These are phyloP conservation scores for Drosophila lacertosa DNA, from an alignment of 1,140 invertebrate species.

Conservation along the genomic window DNA sequence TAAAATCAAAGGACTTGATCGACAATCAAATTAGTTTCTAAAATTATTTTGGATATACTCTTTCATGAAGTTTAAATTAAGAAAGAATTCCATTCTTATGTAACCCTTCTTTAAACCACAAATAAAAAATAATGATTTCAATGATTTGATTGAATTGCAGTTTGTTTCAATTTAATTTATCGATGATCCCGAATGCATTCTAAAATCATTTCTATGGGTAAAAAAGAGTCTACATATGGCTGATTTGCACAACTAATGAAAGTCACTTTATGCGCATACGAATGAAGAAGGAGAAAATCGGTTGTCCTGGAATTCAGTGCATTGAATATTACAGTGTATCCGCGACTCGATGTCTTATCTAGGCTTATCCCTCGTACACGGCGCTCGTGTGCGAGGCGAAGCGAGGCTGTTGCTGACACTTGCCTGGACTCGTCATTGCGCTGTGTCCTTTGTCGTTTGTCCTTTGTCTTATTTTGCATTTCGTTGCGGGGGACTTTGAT, in stretches of 20 bases:
- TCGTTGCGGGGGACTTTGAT: constrained; percentile 56
- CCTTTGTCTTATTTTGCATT: constrained; percentile 75
- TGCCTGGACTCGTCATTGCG: constrained; percentile 12
- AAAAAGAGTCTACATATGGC: not conserved
- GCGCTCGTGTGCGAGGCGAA: not conserved
- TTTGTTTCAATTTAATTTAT: too few relatives aligned
- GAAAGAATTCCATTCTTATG: too few relatives aligned
- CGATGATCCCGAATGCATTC: too few relatives aligned
- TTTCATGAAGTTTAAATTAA: too few relatives aligned
- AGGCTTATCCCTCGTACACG: constrained; percentile 18
- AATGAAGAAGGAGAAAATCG: not conserved
- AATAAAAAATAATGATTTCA: too few relatives aligned
- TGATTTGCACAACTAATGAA: not conserved
- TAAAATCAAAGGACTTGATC: too few relatives aligned
- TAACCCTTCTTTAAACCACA: too few relatives aligned
- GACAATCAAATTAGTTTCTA: too few relatives aligned
- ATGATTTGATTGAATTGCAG: too few relatives aligned
- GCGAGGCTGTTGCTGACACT: constrained; percentile 30
- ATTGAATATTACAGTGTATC: constrained; percentile 21
- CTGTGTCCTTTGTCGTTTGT: constrained; percentile 39
- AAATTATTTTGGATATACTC: too few relatives aligned
- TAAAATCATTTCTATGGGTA: too few relatives aligned
- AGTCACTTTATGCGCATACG: not conserved
- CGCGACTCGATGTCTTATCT: constrained; percentile 31
- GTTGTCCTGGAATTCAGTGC: not conserved